These are phyloP conservation scores for Heteromormyrus szaboi DNA, from an alignment of 2,797 vertebrate genomes.

Conservation along the genomic window DNA sequence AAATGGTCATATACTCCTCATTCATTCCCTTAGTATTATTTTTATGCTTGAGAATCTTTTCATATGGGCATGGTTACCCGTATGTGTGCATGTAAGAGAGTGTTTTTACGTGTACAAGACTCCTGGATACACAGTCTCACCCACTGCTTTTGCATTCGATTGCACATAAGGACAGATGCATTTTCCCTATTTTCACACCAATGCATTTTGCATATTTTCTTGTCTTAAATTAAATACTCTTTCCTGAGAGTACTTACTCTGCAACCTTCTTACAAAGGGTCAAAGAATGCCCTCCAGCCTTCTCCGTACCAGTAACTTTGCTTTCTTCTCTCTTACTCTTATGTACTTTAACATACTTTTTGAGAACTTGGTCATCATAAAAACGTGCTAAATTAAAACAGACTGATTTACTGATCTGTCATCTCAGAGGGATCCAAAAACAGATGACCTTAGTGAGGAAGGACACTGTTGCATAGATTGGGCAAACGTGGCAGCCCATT, in stretches of 20 bases:
- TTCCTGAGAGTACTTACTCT: not conserved
- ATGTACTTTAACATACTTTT: not conserved
- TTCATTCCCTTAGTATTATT: not conserved
- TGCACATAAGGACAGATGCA: not conserved
- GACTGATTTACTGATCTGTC: not conserved
- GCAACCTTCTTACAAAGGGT: not conserved
- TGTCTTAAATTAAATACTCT: not conserved
- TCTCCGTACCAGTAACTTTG: not conserved
- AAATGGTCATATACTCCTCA: not conserved
- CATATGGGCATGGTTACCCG: not conserved
- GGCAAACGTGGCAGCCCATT: not conserved
- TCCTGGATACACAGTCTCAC: not conserved
- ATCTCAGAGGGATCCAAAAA: constrained; percentile 17
- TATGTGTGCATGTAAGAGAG: not conserved
- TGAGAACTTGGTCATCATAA: not conserved
- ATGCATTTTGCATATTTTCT: not conserved
- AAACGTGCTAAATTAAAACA: not conserved
- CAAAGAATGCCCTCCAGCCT: not conserved
- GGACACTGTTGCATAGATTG: not conserved
- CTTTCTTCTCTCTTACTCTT: not conserved
- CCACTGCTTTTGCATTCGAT: not conserved
- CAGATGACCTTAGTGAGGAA: not conserved
- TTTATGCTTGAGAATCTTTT: not conserved
- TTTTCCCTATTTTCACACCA: not conserved
- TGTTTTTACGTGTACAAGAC: not conserved